Evolutionary conservation across 2,797 vertebrate genomes (phyloP).

Genomic region (Nothura maculosa): DNA sequence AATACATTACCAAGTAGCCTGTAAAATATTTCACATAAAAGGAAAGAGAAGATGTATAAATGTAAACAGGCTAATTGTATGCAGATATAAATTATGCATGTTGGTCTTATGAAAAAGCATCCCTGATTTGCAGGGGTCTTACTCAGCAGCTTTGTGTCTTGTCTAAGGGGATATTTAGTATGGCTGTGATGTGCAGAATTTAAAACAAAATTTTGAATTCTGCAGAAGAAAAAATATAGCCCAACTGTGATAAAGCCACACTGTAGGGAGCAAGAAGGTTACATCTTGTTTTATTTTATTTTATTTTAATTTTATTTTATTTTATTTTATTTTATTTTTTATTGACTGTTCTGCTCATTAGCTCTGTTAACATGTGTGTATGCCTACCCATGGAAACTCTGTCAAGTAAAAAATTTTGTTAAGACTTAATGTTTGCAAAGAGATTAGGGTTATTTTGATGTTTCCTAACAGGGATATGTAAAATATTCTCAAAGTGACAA

Average conservation of each 20-base stretch:
- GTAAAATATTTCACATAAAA: conserved; percentile 86
- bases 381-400: conserved; percentile 25
- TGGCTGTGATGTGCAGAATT: conserved; percentile 87
- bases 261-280: conserved; percentile 34
- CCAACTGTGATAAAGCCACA: conserved; percentile 58
- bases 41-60: conserved; percentile 83
- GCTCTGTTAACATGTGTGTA: not conserved
- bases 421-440: conserved; percentile 64
- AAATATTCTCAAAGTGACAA: conserved; percentile 69
- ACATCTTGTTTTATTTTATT: conserved; percentile 50
- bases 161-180: conserved; percentile 87
- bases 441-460: conserved; percentile 59
- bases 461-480: conserved; percentile 52
- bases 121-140: conserved; percentile 85
- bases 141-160: conserved; percentile 85
- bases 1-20: conserved; percentile 82
- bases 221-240: conserved; percentile 76
- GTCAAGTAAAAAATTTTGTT: conserved; percentile 62
- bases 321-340: conserved; percentile 67
- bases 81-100: conserved; percentile 89
- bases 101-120: conserved; percentile 85
- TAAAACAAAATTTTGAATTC: conserved; percentile 84
- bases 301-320: conserved; percentile 53
- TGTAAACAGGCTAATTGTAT: conserved; percentile 90
- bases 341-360: conserved; percentile 66